Evolutionary conservation across 1,140 invertebrate species (phyloP).

Genomic region (Harlomillsia oculata): DNA sequence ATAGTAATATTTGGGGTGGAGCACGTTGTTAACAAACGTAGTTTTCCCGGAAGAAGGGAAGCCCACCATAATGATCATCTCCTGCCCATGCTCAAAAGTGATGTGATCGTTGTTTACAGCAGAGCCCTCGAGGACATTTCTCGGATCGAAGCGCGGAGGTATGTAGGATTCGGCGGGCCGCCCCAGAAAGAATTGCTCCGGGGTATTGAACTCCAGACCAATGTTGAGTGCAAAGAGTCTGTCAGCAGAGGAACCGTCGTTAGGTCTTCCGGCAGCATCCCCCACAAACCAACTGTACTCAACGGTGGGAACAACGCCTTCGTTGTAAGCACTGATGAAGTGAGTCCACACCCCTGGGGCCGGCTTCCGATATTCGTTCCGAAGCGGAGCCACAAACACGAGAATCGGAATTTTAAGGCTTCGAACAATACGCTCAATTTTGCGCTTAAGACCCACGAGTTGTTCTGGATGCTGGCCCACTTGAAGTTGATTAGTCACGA

Average conservation of each 20-base stretch:
- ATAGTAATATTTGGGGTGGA: constrained; percentile 59
- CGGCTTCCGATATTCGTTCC: constrained; percentile 77
- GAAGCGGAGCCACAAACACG: constrained; percentile 68
- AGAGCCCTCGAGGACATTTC: too few relatives aligned
- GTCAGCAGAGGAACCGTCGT: constrained; percentile 87
- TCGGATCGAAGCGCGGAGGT: constrained; percentile 70
- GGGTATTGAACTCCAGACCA: constrained; percentile 74
- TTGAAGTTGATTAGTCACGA: constrained; percentile 33
- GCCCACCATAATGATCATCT: constrained; percentile 71
- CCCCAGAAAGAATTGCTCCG: constrained; percentile 83
- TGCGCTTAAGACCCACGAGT: constrained; percentile 56
- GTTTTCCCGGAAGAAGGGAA: constrained; percentile 82
- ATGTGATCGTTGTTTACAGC: too few relatives aligned
- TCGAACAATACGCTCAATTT: constrained; percentile 58
- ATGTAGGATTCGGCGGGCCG: constrained; percentile 44
- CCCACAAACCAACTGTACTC: constrained; percentile 74
- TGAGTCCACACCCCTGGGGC: constrained; percentile 76
- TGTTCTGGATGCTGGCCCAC: constrained; percentile 16
- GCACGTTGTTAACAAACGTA: constrained; percentile 56
- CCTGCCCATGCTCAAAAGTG: too few relatives aligned
- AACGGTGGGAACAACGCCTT: constrained; percentile 55
- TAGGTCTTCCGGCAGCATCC: constrained; percentile 86
- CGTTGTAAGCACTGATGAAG: constrained; percentile 62
- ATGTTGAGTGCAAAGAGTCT: constrained; percentile 83
- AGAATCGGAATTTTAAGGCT: constrained; percentile 72